Conservation (phyloP, 2,888 invertebrate genomes). For the Ypsolopha sequella region DNA sequence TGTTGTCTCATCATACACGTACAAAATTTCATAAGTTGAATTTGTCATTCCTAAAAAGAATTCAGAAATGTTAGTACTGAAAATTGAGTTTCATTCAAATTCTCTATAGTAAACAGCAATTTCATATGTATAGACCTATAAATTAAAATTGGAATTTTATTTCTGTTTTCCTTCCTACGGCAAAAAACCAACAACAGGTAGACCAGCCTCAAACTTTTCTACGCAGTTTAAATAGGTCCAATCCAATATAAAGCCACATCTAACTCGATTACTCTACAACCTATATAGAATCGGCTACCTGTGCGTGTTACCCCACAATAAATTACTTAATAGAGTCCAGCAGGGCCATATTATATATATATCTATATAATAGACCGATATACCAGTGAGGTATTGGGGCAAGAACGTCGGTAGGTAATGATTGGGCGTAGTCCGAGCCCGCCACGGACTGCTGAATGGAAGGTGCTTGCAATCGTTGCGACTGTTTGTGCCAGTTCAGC, state of each 20-base stretch:
- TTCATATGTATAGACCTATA: too few species aligned
- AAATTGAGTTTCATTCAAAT: too few species aligned
- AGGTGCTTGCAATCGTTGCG: neutral
- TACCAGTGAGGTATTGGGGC: constrained; percentile 20
- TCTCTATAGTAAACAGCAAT: too few species aligned
- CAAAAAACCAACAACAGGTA: too few species aligned
- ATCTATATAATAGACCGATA: constrained; percentile 6
- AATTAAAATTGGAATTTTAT: too few species aligned
- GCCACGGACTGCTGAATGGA: constrained; percentile 9
- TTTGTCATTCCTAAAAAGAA: too few species aligned
- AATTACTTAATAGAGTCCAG: constrained; percentile 25
- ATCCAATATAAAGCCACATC: neutral
- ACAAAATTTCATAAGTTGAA: too few species aligned
- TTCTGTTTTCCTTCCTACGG: too few species aligned
- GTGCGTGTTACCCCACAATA: constrained; percentile 31
- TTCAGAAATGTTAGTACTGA: too few species aligned
- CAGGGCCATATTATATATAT: constrained; percentile 5
- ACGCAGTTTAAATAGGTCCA: neutral
- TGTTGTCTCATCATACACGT: too few species aligned
- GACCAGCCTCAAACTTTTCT: neutral
- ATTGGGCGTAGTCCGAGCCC: constrained; percentile 26
- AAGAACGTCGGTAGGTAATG: constrained; percentile 15
- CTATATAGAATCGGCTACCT: constrained; percentile 5
- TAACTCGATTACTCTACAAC: neutral
- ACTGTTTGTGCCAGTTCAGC: too few species aligned